Percentiles rank a stretch among this genome's conserved stretches.
These are phyloP conservation scores for Puma concolor DNA, from an alignment of 2,113 vertebrate genomes.

Conservation along the genomic window DNA sequence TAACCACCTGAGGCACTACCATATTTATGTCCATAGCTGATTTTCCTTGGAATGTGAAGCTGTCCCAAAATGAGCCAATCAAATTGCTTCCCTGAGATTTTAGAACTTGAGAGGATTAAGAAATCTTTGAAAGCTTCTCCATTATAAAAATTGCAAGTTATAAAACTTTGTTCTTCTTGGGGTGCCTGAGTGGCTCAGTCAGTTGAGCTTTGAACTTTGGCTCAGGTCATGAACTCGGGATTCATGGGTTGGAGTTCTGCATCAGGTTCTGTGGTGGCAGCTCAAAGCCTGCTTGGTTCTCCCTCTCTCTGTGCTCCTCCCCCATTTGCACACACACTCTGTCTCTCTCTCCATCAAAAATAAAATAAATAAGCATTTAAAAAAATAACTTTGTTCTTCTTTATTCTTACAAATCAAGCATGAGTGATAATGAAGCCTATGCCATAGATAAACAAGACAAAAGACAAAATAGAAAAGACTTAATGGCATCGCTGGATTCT, in stretches of 20 bases:
- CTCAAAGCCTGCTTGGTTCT: too few relatives aligned
- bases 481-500: neutral
- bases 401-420: neutral
- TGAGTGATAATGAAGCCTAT: neutral
- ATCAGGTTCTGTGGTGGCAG: too few relatives aligned
- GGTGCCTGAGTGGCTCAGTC: too few relatives aligned
- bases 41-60: neutral
- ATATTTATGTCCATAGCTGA: neutral
- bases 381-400: neutral
- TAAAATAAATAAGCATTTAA: too few relatives aligned
- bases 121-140: neutral
- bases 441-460: neutral
- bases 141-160: neutral
- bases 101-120: neutral
- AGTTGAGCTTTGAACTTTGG: too few relatives aligned
- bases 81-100: neutral
- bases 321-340: rapidly evolving
- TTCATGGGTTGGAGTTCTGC: too few relatives aligned
- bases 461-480: neutral
- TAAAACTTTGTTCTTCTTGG: neutral
- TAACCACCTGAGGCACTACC: neutral
- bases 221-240: too few relatives aligned
- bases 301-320: too few relatives aligned
- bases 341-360: too few relatives aligned
- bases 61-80: neutral